Evolutionary conservation across 2,797 vertebrate genomes (phyloP).

Genomic region (Eutrigla gurnardus): DNA sequence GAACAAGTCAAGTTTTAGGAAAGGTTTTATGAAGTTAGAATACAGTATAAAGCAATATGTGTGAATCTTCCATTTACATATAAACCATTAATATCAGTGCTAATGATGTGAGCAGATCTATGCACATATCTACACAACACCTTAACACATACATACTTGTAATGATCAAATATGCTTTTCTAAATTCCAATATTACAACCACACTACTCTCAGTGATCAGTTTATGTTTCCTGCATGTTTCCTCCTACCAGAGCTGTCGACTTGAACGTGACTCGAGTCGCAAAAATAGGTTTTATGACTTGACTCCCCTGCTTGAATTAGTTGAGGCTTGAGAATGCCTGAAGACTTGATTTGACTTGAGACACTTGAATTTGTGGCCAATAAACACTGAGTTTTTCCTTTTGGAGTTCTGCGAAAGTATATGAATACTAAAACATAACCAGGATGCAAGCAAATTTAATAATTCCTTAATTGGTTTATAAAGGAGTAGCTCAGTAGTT

Average conservation of each 20-base stretch:
- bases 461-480: no score
- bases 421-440: not conserved
- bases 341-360: not conserved
- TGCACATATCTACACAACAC: not conserved
- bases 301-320: not conserved
- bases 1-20: not conserved
- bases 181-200: not conserved
- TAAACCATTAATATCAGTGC: not conserved
- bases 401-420: not conserved
- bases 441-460: not conserved
- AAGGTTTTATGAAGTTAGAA: not conserved
- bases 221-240: not conserved
- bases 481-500: no score
- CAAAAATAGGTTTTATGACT: not conserved
- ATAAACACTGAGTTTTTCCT: not conserved
- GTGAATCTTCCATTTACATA: not conserved
- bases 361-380: not conserved
- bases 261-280: not conserved
- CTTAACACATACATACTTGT: not conserved
- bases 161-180: not conserved
- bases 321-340: not conserved
- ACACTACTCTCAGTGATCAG: not conserved
- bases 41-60: not conserved
- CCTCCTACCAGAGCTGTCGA: slow-evolving; percentile 1
- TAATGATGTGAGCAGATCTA: not conserved